These are phyloP conservation scores for Ryuthela nishihirai DNA, from an alignment of 2,888 invertebrate species.

Conservation along the genomic window DNA sequence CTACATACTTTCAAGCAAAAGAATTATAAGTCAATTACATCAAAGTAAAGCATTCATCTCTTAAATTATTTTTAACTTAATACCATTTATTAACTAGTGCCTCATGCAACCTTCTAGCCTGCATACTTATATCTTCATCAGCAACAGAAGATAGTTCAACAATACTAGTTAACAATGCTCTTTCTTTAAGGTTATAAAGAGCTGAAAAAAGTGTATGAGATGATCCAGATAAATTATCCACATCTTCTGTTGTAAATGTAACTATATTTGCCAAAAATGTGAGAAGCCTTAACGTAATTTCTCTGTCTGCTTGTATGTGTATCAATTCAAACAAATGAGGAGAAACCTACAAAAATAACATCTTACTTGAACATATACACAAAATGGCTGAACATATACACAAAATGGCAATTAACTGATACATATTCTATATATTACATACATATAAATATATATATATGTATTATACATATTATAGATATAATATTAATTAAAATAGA, in stretches of 20 bases:
- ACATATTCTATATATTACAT: too few species aligned
- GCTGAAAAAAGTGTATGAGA: constrained; percentile 57
- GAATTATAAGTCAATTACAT: too few species aligned
- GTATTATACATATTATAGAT: too few species aligned
- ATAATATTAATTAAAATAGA: too few species aligned
- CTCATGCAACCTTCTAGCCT: constrained; percentile 25
- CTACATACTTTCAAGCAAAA: too few species aligned
- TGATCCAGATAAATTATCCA: constrained; percentile 6
- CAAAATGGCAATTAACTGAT: too few species aligned
- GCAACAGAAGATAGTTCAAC: constrained; percentile 2
- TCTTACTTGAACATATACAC: too few species aligned
- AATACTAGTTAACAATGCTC: constrained; percentile 17
- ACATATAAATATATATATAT: too few species aligned
- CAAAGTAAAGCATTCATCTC: too few species aligned
- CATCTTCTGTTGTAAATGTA: constrained; percentile 49
- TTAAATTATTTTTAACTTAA: background rate
- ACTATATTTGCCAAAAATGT: constrained; percentile 57
- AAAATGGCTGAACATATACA: too few species aligned
- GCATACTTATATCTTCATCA: constrained; percentile 36
- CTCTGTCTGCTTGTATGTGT: constrained; percentile 52
- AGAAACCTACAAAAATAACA: constrained; percentile 50
- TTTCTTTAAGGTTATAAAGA: constrained; percentile 48
- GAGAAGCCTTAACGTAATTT: constrained; percentile 54
- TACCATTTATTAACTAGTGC: constrained; percentile 2
- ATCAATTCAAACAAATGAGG: constrained; percentile 53